Evolutionary conservation across 2,113 vertebrate species (phyloP), one percentile per base, ranked within the genome.

Genomic region (Theristicus caerulescens): DNA sequence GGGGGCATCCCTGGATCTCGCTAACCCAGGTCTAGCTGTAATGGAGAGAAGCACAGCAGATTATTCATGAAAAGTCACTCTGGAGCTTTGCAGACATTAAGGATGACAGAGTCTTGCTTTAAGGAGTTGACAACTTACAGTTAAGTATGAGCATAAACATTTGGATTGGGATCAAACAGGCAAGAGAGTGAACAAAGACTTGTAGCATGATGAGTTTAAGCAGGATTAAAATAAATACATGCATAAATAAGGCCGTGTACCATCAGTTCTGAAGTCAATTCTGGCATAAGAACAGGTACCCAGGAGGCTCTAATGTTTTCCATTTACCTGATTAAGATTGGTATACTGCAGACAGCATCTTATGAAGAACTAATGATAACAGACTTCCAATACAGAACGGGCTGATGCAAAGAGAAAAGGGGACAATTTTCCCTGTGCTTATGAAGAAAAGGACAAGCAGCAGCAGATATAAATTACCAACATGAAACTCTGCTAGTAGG

Each of bases 101-200:
- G 14, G 15, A 76, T 82, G 94, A 69, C 86, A 92, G 72, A 86
- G 69, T 5, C 46, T 87, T 57, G 83, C 94, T 97, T 42, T 65
- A 87, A 95, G 96, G 93, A 89, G 86, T 0, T 87, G 86, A 87
- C 78, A 87, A 73, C 71, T 62, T 65, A 20, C 58, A 84, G 79
- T 67, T 47, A 80, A 91, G 47, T 4, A 67, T 0, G 2, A 92
- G 77, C 81, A 91, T 58, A 69, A 94, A 79, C 51, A 38, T 59
- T 95, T 97, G 95, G 95, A 94, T 6, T 62, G 86, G 93, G 93
- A 97, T 95, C 95, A 97, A 92, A 95, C 70, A 86, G 83, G 74
- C 49, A 42, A 25, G 69, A 69, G 65, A 77, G 65, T 11, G 88
- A 95, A 91, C 86, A 94, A 95, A 92, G 81, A 79, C 59, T 40